Percentiles rank a stretch among this genome's conserved stretches.
Evolutionary conservation across 1,140 invertebrate species (phyloP).

Genomic region (Drosophila truncata): DNA sequence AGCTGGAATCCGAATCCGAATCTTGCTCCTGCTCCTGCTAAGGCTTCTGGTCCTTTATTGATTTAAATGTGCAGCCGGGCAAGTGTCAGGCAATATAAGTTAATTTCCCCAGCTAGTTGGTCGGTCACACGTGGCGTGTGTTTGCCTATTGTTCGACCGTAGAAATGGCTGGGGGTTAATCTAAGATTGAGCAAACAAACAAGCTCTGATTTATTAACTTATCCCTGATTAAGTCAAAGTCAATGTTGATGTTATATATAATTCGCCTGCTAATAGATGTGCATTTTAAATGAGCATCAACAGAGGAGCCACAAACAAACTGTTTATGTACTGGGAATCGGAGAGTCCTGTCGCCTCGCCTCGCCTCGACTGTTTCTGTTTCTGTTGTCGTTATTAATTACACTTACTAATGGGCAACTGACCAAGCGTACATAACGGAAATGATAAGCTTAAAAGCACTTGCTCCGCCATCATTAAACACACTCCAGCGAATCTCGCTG

Average conservation of each 20-base stretch:
- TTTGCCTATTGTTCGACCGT: conserved; percentile 7
- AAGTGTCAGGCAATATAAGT: conserved; percentile 42
- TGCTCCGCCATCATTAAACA: conserved; percentile 47
- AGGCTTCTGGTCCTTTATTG: conserved; percentile 24
- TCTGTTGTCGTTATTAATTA: conserved; percentile 64
- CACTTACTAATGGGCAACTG: conserved; percentile 56
- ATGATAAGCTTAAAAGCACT: conserved; percentile 64
- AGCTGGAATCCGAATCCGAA: neutral
- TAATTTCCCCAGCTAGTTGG: conserved; percentile 55
- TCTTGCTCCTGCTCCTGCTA: neutral
- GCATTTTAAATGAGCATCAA: conserved; percentile 31
- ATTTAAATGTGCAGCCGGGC: conserved; percentile 43
- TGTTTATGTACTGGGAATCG: conserved; percentile 6
- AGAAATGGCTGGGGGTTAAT: conserved; percentile 16
- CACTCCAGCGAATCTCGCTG: conserved; percentile 35
- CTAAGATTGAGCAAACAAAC: conserved; percentile 35
- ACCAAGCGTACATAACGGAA: conserved; percentile 49
- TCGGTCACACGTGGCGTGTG: conserved; percentile 34
- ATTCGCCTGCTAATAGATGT: conserved; percentile 32
- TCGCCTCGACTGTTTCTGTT: too few species aligned
- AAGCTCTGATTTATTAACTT: conserved; percentile 43
- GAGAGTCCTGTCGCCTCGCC: neutral
- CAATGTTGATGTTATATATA: conserved; percentile 44
- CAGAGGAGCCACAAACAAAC: neutral
- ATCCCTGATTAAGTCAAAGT: conserved; percentile 44